phyloP scores from a whole-genome alignment of 2,113 vertebrate species.

The human region DNA sequence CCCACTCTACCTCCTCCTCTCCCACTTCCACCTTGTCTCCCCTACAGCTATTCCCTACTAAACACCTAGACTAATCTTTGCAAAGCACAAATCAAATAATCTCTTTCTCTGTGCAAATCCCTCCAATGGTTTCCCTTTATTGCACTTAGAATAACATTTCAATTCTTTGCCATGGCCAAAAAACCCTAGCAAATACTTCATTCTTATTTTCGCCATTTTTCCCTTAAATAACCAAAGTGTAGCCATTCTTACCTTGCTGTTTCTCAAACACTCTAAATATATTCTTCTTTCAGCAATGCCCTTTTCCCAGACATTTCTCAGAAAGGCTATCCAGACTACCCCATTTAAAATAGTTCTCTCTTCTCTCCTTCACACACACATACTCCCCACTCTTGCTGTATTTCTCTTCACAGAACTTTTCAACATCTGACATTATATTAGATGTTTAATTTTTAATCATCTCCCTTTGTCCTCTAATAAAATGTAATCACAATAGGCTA shows the following conservation, averaged over 20 bases:
- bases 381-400: background rate
- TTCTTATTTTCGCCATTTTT: background rate
- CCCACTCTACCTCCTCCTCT: fast-evolving
- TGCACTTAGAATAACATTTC: background rate
- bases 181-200: background rate
- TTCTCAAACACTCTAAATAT: background rate
- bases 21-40: background rate
- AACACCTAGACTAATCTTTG: background rate
- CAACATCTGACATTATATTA: background rate
- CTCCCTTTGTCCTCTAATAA: background rate
- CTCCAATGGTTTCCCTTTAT: background rate
- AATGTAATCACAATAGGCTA: background rate
- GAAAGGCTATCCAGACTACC: background rate
- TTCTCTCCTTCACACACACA: background rate
- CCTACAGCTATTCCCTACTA: background rate
- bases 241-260: background rate
- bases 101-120: background rate
- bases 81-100: background rate
- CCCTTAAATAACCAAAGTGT: background rate
- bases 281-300: background rate
- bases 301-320: background rate
- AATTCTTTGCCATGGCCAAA: background rate
- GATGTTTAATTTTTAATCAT: background rate
- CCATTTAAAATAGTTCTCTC: background rate
- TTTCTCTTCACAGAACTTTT: background rate